These are phyloP conservation scores for Heliornis fulica DNA, from an alignment of 2,113 vertebrate genomes.

Conservation along the genomic window DNA sequence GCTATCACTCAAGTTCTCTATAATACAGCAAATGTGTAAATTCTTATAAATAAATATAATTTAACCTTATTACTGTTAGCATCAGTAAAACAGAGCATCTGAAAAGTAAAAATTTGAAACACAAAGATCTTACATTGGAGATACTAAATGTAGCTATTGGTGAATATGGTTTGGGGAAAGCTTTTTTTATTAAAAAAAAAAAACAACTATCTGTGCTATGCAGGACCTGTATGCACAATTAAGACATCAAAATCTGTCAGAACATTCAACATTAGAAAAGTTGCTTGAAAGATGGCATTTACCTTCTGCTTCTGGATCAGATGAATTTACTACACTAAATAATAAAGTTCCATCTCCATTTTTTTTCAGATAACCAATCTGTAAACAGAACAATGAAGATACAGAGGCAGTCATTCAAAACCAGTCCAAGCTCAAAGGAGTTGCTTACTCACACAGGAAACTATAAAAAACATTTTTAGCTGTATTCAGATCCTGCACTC, in stretches of 20 bases:
- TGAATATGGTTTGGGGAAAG: background rate
- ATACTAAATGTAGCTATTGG: background rate
- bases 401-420: background rate
- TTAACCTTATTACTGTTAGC: background rate
- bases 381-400: conserved; percentile 44
- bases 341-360: conserved; percentile 82
- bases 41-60: background rate
- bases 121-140: background rate
- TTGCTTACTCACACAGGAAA: background rate
- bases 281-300: background rate
- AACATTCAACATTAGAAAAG: background rate
- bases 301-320: conserved; percentile 91
- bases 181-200: background rate
- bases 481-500: background rate
- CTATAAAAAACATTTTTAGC: background rate
- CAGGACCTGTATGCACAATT: background rate
- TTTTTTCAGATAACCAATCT: conserved; percentile 95
- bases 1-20: background rate
- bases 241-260: background rate
- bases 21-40: background rate
- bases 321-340: conserved; percentile 90
- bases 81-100: background rate
- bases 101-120: background rate
- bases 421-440: background rate
- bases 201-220: background rate